Base-by-base conservation (phyloP, 2,113 vertebrate species). In the Psammodynastes pulverulentus region DNA sequence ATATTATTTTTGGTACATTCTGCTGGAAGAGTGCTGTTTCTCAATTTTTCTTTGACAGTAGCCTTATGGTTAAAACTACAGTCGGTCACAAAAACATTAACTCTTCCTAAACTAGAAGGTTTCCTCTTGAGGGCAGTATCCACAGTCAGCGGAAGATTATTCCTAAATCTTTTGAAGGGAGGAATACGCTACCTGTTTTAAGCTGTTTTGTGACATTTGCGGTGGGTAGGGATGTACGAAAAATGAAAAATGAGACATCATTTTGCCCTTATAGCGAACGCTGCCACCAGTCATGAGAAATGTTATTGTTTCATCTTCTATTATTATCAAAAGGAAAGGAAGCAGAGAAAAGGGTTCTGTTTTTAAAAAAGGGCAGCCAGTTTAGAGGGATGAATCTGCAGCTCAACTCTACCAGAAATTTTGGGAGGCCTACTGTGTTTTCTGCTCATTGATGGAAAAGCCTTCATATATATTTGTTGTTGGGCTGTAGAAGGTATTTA, bases 21-120 rank as follows among this genome's bases (percentile, higher is more conserved):
- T 91, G 84, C 24, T 92, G 88, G 92, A 93, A 96, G 48, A 52
- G 85, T 45, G 93, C 93, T 93, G 93, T 96, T 97, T 95, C 91
- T 89, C 95, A 88, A 94, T 95, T 94, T 49, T 62, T 1, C 0
- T 93, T 95, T 49, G 87, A 89, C 67, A 92, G 89, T 23, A n/a
- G 87, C 26, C 67, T 92, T 93, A 88, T 62, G 93, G 92, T 94
- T 93, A 93, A 92, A 93, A 93, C 94, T 90, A 56, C 53, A 88
- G 53, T 94, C 94, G 95, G 56, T 86, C 53, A 88, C 91, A 92
- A 94, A 95, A 93, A 94, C 29, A 92, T 92, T 93, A 84, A 93
- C 91, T 96, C 86, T 95, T 94, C 92, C 94, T 92, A 19, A 19
- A 43, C n/a, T 39, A 93, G n/a, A 91, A 58, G 89, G 95, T 92